Evolutionary conservation across 1,140 invertebrate species (phyloP).

Genomic region (Homalodisca vitripennis): DNA sequence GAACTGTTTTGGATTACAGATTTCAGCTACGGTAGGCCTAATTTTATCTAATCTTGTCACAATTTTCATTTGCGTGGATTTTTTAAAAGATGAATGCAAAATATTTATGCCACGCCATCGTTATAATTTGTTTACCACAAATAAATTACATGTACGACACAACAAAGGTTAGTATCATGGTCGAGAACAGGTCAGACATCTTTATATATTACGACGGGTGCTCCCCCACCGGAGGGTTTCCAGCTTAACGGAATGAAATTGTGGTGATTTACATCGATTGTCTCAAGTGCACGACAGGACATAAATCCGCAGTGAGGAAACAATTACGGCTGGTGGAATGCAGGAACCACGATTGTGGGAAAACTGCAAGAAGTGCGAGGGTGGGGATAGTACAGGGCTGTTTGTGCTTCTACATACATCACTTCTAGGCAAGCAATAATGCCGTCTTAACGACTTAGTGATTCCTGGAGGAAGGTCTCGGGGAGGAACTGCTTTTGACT

Average conservation of each 20-base stretch:
- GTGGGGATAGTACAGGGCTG: background rate
- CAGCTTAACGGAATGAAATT: slow-evolving; percentile 25
- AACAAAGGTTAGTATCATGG: too few relatives aligned
- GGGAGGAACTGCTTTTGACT: slow-evolving; percentile 14
- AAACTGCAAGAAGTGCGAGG: background rate
- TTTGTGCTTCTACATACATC: background rate
- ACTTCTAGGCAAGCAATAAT: background rate
- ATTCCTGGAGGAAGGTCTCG: background rate
- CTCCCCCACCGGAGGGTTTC: too few relatives aligned
- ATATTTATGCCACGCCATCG: too few relatives aligned
- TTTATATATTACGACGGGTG: too few relatives aligned
- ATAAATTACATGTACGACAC: too few relatives aligned
- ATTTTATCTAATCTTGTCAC: too few relatives aligned
- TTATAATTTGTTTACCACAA: too few relatives aligned
- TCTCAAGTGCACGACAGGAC: slow-evolving; percentile 1
- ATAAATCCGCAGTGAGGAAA: slow-evolving; percentile 20
- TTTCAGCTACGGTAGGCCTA: too few relatives aligned
- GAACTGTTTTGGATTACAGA: too few relatives aligned
- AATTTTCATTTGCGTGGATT: too few relatives aligned
- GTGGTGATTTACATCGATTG: slow-evolving; percentile 23
- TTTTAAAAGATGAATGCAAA: too few relatives aligned
- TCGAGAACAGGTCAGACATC: too few relatives aligned
- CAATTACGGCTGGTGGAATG: slow-evolving; percentile 6
- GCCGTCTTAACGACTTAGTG: slow-evolving; percentile 14
- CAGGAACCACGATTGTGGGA: background rate